Evolutionary conservation across 2,113 vertebrate species (phyloP).

Genomic region (Ptilonorhynchus violaceus): DNA sequence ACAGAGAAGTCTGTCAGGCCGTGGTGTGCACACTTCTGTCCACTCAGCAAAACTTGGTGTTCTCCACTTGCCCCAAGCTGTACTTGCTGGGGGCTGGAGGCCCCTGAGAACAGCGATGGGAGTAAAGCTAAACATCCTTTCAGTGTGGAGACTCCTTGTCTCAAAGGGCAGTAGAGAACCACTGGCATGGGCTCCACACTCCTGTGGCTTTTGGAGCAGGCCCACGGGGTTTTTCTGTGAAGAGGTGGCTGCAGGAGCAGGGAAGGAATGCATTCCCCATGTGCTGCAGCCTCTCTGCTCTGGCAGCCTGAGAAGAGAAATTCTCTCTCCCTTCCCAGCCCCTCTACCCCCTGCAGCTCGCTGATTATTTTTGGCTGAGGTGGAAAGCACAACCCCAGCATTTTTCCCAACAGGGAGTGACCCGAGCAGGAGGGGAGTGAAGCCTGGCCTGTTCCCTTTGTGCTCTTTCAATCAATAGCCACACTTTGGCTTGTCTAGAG

Average conservation of each 20-base stretch:
- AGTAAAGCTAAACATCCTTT: neutral
- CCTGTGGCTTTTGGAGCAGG: constrained; percentile 1
- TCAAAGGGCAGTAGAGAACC: neutral
- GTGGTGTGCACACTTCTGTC: neutral
- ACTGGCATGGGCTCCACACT: neutral
- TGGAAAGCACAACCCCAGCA: neutral
- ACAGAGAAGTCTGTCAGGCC: neutral
- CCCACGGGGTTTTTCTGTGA: neutral
- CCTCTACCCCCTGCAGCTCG: constrained; percentile 25
- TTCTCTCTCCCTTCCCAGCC: neutral
- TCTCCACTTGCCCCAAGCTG: neutral
- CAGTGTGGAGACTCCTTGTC: neutral
- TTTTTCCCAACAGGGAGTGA: constrained; percentile 18
- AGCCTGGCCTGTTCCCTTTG: neutral
- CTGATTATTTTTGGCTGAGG: constrained; percentile 60
- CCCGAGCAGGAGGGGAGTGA: neutral
- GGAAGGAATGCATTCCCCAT: constrained; percentile 11
- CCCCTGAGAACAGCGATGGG: neutral
- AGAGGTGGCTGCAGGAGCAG: constrained; percentile 2
- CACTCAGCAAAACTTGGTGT: neutral
- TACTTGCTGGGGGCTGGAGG: neutral
- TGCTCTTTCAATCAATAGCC: neutral
- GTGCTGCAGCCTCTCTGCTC: neutral
- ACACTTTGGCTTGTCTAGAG: neutral
- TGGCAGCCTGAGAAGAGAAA: neutral